phyloP scores from a whole-genome alignment of 2,113 vertebrate species.

The Tragelaphus imberbis region DNA sequence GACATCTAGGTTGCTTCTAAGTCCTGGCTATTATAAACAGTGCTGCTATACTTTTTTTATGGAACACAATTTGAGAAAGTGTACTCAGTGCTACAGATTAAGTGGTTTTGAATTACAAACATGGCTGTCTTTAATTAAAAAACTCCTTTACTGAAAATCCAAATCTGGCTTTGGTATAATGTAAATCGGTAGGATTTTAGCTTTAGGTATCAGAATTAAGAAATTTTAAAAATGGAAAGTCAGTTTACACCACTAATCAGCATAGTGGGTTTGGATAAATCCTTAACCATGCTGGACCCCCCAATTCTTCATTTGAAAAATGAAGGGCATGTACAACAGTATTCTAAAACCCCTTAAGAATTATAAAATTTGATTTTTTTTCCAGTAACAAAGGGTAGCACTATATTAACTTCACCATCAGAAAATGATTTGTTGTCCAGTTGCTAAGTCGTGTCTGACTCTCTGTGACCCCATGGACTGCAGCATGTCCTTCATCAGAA shows the following conservation, averaged over 20 bases:
- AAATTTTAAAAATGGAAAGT: not conserved
- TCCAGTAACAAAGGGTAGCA: not conserved
- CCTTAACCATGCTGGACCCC: not conserved
- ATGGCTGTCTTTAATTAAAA: not conserved
- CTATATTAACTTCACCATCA: not conserved
- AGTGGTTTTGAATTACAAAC: not conserved
- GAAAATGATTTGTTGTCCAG: not conserved
- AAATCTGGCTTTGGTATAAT: not conserved
- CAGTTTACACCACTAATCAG: not conserved
- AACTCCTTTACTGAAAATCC: not conserved
- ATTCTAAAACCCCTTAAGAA: not conserved
- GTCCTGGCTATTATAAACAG: too few species aligned
- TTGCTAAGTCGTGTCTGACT: not conserved
- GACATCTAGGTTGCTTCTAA: too few species aligned
- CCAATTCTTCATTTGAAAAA: not conserved
- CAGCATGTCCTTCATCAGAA: not conserved
- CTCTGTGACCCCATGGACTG: not conserved
- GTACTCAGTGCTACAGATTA: not conserved
- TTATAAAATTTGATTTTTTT: not conserved
- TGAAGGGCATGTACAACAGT: not conserved
- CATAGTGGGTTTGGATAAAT: not conserved
- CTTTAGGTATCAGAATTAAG: constrained; percentile 11
- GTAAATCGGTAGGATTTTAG: not conserved
- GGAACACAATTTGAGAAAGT: not conserved
- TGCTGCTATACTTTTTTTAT: not conserved